phyloP scores from a whole-genome alignment of 2,113 vertebrate genomes.

The Psophia crepitans region DNA sequence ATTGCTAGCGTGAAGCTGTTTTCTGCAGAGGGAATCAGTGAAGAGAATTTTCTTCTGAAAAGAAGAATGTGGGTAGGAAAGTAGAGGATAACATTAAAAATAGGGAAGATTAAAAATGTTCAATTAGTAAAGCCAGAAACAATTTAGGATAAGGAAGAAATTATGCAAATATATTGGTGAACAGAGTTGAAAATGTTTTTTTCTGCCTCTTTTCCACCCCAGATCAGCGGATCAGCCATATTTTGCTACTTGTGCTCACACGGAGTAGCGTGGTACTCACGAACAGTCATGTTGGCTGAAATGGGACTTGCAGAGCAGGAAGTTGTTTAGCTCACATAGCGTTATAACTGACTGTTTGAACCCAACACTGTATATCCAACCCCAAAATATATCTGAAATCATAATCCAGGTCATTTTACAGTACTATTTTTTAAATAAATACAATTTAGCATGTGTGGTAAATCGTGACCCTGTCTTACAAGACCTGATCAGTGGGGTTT shows the following conservation, averaged over 20 bases:
- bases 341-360: not conserved
- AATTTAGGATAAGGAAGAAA: not conserved
- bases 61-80: slow-evolving; percentile 8
- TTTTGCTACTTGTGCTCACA: not conserved
- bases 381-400: not conserved
- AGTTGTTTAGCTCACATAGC: not conserved
- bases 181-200: not conserved
- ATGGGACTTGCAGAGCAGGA: not conserved
- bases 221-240: not conserved
- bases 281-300: not conserved
- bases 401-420: not conserved
- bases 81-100: slow-evolving; percentile 24
- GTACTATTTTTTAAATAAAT: not conserved
- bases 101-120: not conserved
- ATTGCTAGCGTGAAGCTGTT: not conserved
- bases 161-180: not conserved
- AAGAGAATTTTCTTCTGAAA: slow-evolving; percentile 16
- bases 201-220: not conserved
- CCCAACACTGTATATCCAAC: not conserved
- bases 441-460: not conserved
- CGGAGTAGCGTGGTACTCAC: not conserved
- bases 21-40: not conserved
- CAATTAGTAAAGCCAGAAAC: not conserved
- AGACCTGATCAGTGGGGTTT: not conserved
- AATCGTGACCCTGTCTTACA: not conserved